Base-by-base conservation (phyloP, 2,113 vertebrate species). In the Atractosteus spatula region DNA sequence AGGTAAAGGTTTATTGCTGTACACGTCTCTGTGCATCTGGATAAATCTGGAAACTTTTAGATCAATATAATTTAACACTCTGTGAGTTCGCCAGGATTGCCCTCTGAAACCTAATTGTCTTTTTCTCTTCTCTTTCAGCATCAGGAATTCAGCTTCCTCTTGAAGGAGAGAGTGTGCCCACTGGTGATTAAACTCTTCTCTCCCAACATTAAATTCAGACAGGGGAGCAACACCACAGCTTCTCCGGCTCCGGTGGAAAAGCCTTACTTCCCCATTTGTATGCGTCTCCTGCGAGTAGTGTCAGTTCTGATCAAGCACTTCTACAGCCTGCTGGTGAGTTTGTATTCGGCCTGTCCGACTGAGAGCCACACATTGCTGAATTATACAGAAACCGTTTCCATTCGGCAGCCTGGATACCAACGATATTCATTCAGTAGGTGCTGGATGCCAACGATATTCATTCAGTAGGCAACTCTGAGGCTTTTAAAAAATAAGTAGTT, bases 101-200 rank as follows among this genome's bases (percentile, higher is more conserved):
- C 59, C 59, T 62, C 59, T 7, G 13, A 62, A 11, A 29, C 14
- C 14, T 3, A 62, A 62, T 62, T 62, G 59, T 62, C 14, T 14
- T 29, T 14, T 62, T 62, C 59, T 62, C 17, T 3, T 59, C 68
- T 78, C 70, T 11, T 57, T 73, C 89, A 91, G 97, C 97, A 99
- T 85, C 96, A 97, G 76, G 97, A 99, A 88, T 99, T 99, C 90
- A 98, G 96, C 80, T 99, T 99, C 85, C 92, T 99, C 70, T 88
- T 99, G 79, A 99, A 99, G 87, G 97, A 99, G 81, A 92, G 97
- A 0, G 97, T 99, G 11, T 99, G 97, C 82, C 97, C 97, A 3
- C 95, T 99, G 73, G 97, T 99, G 85, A 99, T 99, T 86, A 99
- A 99, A 85, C 97, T 99, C 62, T 99, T 99, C 87, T 99, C 97